Conservation (phyloP, 2,113 vertebrate species). For the Taurulus bubalis region DNA sequence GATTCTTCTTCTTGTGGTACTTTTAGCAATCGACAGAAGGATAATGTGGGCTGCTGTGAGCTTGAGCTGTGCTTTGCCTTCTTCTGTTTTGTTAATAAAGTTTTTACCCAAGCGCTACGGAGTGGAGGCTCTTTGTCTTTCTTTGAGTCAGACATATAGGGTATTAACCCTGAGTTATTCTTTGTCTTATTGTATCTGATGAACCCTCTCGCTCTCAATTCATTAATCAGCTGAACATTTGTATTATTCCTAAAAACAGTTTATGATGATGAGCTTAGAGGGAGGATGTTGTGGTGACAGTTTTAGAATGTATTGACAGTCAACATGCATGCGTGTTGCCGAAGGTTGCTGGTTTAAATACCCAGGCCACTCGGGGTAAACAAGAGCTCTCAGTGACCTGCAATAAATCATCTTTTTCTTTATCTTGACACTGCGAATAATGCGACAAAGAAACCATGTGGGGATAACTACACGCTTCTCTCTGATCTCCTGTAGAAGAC, state of each 20-base stretch:
- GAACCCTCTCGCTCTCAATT: too few relatives aligned
- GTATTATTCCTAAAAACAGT: neutral
- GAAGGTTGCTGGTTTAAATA: neutral
- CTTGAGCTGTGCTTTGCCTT: constrained; percentile 80
- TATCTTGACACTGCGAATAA: neutral
- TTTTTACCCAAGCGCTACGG: constrained; percentile 71
- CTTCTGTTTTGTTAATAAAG: constrained; percentile 84
- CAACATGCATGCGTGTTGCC: constrained; percentile 5
- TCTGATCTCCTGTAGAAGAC: neutral
- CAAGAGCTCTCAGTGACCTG: neutral
- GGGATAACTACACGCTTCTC: neutral
- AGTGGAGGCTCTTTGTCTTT: neutral
- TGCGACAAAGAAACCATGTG: neutral
- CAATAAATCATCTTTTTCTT: neutral
- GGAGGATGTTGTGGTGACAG: neutral
- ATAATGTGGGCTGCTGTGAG: constrained; percentile 58
- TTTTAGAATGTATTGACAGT: constrained; percentile 13
- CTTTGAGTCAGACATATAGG: too few relatives aligned
- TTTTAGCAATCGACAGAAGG: constrained; percentile 58
- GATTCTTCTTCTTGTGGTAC: constrained; percentile 62
- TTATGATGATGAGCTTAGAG: neutral
- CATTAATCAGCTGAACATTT: neutral
- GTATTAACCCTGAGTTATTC: neutral
- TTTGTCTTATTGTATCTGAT: neutral
- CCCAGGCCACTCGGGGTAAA: neutral